Conservation (phyloP, 2,113 vertebrate species). For the Rhinolophus sinicus region DNA sequence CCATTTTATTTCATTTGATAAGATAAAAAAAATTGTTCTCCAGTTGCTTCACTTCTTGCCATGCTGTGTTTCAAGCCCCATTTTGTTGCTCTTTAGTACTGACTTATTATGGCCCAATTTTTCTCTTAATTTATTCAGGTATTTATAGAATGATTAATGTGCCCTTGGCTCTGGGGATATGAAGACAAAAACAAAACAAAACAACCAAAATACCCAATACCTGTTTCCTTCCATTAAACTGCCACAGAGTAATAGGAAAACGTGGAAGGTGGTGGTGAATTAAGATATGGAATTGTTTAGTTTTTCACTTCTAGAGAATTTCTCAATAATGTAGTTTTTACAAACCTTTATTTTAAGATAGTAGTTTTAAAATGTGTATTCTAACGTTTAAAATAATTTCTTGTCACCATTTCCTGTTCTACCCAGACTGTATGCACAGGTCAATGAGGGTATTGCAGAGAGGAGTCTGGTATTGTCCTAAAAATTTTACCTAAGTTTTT, state of each 20-base stretch:
- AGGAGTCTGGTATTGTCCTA: neutral
- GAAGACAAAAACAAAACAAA: neutral
- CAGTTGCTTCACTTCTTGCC: neutral
- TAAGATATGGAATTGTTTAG: neutral
- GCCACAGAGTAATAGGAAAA: neutral
- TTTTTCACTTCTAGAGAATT: conserved; percentile 13
- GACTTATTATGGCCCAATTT: neutral
- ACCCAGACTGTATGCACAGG: neutral
- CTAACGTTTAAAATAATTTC: neutral
- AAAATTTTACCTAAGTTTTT: conserved; percentile 19
- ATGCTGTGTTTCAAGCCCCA: neutral
- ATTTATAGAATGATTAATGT: conserved; percentile 40
- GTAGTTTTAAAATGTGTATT: conserved; percentile 24
- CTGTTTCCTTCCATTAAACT: conserved; percentile 24
- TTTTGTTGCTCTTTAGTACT: neutral
- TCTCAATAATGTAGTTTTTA: neutral
- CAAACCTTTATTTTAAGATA: neutral
- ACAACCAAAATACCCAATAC: neutral
- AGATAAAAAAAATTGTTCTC: neutral
- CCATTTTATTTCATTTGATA: conserved; percentile 32
- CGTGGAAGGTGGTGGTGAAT: neutral
- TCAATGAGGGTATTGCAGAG: neutral
- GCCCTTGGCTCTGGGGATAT: neutral
- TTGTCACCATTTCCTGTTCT: neutral
- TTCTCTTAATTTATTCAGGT: conserved; percentile 46